phyloP scores from a whole-genome alignment of 2,113 vertebrate species.

The Sisor rabdophorus region DNA sequence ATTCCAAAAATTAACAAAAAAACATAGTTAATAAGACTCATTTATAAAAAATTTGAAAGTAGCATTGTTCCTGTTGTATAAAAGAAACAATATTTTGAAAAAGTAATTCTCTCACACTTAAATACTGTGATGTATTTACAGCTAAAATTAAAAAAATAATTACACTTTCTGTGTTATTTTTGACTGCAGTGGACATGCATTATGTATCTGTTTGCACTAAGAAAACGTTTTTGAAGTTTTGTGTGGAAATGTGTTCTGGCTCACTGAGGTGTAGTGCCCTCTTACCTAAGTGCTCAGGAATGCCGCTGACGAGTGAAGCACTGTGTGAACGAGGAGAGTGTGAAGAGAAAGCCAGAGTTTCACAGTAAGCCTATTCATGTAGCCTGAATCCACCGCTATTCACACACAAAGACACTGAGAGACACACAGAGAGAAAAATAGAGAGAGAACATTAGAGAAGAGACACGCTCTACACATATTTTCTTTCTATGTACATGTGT shows the following conservation, averaged over 20 bases:
- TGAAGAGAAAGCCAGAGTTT: constrained; percentile 71
- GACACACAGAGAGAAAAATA: constrained; percentile 48
- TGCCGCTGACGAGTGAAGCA: constrained; percentile 68
- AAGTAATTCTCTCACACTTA: too few relatives aligned
- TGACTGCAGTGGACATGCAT: too few relatives aligned
- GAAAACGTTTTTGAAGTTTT: constrained; percentile 3
- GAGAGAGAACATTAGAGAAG: constrained; percentile 14
- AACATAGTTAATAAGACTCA: too few relatives aligned
- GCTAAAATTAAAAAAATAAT: too few relatives aligned
- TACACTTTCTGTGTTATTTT: too few relatives aligned
- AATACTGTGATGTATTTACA: too few relatives aligned
- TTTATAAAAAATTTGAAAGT: too few relatives aligned
- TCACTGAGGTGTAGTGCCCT: constrained; percentile 55
- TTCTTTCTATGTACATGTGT: not conserved
- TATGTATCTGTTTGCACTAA: constrained; percentile 34
- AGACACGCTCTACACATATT: constrained; percentile 23
- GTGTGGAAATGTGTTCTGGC: constrained; percentile 44
- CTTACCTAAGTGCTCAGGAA: constrained; percentile 77
- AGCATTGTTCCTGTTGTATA: too few relatives aligned
- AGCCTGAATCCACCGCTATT: constrained; percentile 63
- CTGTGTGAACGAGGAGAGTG: constrained; percentile 59
- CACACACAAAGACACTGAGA: constrained; percentile 68
- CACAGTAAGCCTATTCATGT: constrained; percentile 76
- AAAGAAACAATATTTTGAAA: too few relatives aligned
- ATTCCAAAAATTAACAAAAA: too few relatives aligned